Base-by-base conservation (phyloP, 1,140 invertebrate species). In the Zaprionus davidi region DNA sequence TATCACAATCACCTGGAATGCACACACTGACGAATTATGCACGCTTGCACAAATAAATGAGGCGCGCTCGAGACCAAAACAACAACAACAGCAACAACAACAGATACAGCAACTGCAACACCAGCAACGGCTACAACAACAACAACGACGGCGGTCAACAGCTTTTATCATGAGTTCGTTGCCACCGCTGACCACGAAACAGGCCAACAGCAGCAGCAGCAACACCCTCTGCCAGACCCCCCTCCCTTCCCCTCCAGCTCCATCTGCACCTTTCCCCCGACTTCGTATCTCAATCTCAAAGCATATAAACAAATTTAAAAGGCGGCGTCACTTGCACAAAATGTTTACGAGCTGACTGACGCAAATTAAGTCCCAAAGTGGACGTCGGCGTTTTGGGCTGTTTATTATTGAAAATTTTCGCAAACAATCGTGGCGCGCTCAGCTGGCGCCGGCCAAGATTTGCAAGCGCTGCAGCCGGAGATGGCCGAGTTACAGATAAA, bases 1-100 rank as follows among this genome's bases (percentile, higher is more conserved):
- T 83, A 84, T 79, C 83, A 80, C 76, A 79, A 74, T 71, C 76
- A 60, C 80, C 69, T 70, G 70, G 86, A 82, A 87, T 82, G 82
- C 83, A 87, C 76, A 86, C 73, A 87, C 79, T 82, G 80, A 82
- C 70, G 83, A 83, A 88, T 87, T 87, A 87, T 87, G 84, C 84
- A 87, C 55, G 78, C 81, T 87, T 87, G 84, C 84, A 84, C 76
- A 86, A 86, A 83, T 75, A 65, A 82, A 73, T 72, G 78, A 75
- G 58, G 63, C 17, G 44, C 68, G 69, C 56, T 65, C 60, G 62
- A 59, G 5, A 69, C 41, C 36, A 64, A 36, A 59, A 36, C 38
- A 24, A 9, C 20, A 73, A 69, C 41, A 26, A 63, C 22, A 63
- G 34, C 38, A 24, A 9, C 20, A 73, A 55, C 59, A 53, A 36